Conservation (phyloP, 2,888 invertebrate genomes). For the Torymus aiolomorphi region DNA sequence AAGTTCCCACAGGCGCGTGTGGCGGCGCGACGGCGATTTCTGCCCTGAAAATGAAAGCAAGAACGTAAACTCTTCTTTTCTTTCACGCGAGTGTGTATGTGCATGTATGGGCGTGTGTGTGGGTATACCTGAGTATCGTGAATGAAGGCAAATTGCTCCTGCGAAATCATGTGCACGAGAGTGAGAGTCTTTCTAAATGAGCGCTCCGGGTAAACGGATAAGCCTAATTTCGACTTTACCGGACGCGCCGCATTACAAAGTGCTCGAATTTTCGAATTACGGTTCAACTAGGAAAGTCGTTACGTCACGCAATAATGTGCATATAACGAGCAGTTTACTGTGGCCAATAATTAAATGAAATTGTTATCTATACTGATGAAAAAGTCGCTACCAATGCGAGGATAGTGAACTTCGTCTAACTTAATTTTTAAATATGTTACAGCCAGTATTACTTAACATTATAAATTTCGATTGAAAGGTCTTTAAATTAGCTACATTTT, state of each 20-base stretch:
- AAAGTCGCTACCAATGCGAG: too few relatives aligned
- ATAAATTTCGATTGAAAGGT: too few relatives aligned
- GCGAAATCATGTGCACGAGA: too few relatives aligned
- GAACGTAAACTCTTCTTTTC: neutral
- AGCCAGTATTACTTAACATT: too few relatives aligned
- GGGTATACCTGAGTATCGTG: slow-evolving; percentile 7
- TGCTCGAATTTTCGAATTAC: slow-evolving; percentile 18
- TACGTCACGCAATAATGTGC: too few relatives aligned
- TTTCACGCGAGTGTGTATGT: neutral
- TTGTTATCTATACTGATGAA: too few relatives aligned
- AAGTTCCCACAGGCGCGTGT: slow-evolving; percentile 31
- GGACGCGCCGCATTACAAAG: slow-evolving; percentile 44
- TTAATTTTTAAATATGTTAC: too few relatives aligned
- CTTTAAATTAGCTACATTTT: too few relatives aligned
- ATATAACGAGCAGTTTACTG: too few relatives aligned
- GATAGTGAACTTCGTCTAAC: too few relatives aligned
- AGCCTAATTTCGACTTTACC: slow-evolving; percentile 50
- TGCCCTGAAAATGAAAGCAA: slow-evolving; percentile 47
- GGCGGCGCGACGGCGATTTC: neutral
- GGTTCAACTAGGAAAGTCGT: neutral
- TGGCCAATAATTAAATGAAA: too few relatives aligned
- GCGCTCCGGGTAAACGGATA: slow-evolving; percentile 46
- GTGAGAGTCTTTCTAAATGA: too few relatives aligned
- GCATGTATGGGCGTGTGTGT: neutral
- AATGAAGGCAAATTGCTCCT: slow-evolving; percentile 53